Percentiles rank a stretch among this genome's conserved stretches.
Conservation (phyloP, 2,888 invertebrate species). For the Papilio gigon region DNA sequence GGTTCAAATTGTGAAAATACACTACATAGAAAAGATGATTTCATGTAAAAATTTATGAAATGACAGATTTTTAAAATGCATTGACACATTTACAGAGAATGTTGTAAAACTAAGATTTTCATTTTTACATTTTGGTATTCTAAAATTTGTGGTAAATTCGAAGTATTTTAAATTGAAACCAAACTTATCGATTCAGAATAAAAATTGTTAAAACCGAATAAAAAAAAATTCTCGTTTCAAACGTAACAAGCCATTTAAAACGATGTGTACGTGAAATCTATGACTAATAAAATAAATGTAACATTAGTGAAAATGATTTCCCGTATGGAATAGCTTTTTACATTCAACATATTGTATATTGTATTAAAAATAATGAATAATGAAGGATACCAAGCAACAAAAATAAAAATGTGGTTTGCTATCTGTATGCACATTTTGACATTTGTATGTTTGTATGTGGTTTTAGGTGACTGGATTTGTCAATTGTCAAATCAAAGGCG, state of each 20-base stretch:
- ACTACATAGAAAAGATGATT: slow-evolving; percentile 49
- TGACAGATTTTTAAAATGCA: slow-evolving; percentile 38
- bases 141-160: neutral
- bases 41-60: slow-evolving; percentile 45
- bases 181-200: neutral
- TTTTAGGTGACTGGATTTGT: slow-evolving; percentile 30
- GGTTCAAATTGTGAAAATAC: slow-evolving; percentile 45
- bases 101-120: neutral
- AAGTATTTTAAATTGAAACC: neutral
- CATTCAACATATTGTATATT: neutral
- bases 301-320: too few species aligned
- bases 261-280: neutral
- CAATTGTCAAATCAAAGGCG: slow-evolving; percentile 3
- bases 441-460: slow-evolving; percentile 16
- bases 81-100: slow-evolving; percentile 24
- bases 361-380: too few species aligned
- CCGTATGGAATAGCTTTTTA: too few species aligned
- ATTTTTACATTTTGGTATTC: neutral
- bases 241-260: neutral
- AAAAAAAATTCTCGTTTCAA: neutral
- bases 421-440: slow-evolving; percentile 9
- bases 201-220: neutral
- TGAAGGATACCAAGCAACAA: too few species aligned
- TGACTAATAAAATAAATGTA: too few species aligned
- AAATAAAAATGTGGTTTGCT: neutral